Evolutionary conservation across 92 coral and sea anemone species (phyloP).

Genomic region (Heteractis magnifica): DNA sequence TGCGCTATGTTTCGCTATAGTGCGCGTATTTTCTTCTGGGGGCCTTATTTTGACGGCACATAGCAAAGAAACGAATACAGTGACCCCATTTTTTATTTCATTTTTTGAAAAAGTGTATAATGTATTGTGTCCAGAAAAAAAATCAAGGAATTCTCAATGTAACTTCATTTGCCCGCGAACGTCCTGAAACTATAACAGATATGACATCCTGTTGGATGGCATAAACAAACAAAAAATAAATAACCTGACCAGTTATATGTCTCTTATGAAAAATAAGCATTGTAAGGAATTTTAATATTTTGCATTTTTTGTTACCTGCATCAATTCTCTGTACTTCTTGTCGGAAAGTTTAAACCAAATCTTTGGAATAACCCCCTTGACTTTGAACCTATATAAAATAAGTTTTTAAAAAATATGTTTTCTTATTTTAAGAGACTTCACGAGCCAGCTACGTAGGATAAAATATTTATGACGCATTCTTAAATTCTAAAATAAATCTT

Average conservation of each 20-base stretch:
- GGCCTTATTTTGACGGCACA: no score
- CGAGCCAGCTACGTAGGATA: neutral
- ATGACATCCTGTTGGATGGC: no score
- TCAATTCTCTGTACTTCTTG: conserved; percentile 71
- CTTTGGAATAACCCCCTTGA: conserved; percentile 70
- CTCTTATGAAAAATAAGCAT: neutral
- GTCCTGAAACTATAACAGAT: no score
- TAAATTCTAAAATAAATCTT: conserved; percentile 19
- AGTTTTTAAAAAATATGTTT: neutral
- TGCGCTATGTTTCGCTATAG: no score
- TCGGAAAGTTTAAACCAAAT: conserved; percentile 85
- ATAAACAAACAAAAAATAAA: neutral
- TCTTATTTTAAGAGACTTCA: neutral
- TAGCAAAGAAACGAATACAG: no score
- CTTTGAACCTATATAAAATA: conserved; percentile 61
- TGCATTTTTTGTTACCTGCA: conserved; percentile 60
- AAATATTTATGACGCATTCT: neutral
- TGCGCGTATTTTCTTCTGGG: no score
- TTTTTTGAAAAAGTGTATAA: no score
- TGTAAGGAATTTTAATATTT: neutral
- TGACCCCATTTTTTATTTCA: no score
- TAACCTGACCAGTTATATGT: neutral
- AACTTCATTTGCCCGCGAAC: no score
- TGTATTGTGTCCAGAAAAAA: no score
- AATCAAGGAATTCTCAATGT: no score